Conservation (phyloP, 1,140 invertebrate species). For the Drosophila bocki region DNA sequence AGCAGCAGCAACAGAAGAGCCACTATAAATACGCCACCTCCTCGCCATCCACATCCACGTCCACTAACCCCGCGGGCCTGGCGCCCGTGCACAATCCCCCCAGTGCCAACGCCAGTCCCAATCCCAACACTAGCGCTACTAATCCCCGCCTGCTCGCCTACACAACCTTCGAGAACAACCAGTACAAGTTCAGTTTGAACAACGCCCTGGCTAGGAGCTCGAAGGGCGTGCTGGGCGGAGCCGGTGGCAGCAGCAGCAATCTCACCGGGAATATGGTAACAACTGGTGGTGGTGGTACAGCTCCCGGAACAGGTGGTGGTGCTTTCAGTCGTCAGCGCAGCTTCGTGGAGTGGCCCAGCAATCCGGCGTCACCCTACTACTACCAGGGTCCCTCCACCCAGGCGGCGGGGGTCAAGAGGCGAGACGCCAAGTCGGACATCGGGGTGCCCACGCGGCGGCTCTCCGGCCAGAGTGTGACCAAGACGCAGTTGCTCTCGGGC, state of each 20-base stretch:
- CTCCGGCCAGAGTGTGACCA: conserved; percentile 77
- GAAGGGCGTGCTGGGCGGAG: conserved; percentile 24
- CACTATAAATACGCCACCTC: conserved; percentile 77
- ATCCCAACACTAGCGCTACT: conserved; percentile 64
- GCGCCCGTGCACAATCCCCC: conserved; percentile 69
- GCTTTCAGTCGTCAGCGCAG: conserved; percentile 75
- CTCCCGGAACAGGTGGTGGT: conserved; percentile 45
- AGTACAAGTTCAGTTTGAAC: conserved; percentile 85
- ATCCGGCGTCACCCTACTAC: conserved; percentile 80
- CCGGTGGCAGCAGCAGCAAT: conserved; percentile 68
- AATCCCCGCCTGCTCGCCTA: conserved; percentile 80
- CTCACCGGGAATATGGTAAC: conserved; percentile 57
- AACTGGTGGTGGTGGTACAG: conserved; percentile 37
- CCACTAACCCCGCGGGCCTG: conserved; percentile 69
- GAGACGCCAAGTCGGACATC: conserved; percentile 84
- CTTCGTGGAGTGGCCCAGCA: conserved; percentile 82
- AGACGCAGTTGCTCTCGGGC: conserved; percentile 75
- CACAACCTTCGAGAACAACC: conserved; percentile 84
- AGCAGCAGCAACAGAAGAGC: conserved; percentile 74
- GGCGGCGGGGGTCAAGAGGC: conserved; percentile 63
- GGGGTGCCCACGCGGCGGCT: conserved; percentile 79
- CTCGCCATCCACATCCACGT: conserved; percentile 46
- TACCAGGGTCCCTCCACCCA: conserved; percentile 73
- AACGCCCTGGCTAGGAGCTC: conserved; percentile 66
- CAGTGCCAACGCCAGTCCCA: conserved; percentile 18